Evolutionary conservation across 1,140 invertebrate genomes (phyloP), one percentile per base, ranked within the genome.

Genomic region (Drosophila saltans): DNA sequence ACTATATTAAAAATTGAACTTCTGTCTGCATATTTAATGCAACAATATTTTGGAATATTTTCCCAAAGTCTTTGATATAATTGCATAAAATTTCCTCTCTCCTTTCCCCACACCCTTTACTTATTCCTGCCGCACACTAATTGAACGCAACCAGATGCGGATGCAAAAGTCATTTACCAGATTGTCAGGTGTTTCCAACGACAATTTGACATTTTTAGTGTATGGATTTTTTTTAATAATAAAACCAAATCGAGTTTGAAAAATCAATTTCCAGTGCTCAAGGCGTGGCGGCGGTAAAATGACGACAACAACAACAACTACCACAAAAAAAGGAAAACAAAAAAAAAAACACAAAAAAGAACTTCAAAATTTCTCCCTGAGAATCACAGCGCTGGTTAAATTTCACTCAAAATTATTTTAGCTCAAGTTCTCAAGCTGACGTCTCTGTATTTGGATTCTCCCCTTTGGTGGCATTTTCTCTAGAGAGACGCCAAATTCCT

Each of bases 151-250:
- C 28, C 63, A 71, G 72, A 57, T 81, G 73, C 48, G 45, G 45
- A 52, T 52, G 45, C 45, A 52, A 52, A 52, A 52, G 45, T 52
- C 72, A 55, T 72, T 72, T 61, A 61, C 43, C 63, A 73, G 56
- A 59, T 68, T 79, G 71, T 70, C 82, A 85, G 82, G 81, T 85
- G 81, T 69, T 66, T 59, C 45, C 28, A 86, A 86, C 78, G 72
- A 79, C 76, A 79, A 65, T 67, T 63, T 28, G 65, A 24, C 68
- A 56, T 41, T 67, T 75, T 57, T 75, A 68, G 75, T 62, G 48
- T 60, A 45, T 71, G 66, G 66, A 69, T 69, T 73, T 83, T 72
- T 65, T 36, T 36, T 65, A 78, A 85, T 84, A 83, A 77, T 55
- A 48, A 71, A 60, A 41, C 66, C 52, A 65, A 74, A 78, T 73